Percentiles rank a stretch among this genome's conserved stretches.
These are phyloP conservation scores for Nyleta sp. DNA, from an alignment of 2,888 invertebrate genomes.

Conservation along the genomic window DNA sequence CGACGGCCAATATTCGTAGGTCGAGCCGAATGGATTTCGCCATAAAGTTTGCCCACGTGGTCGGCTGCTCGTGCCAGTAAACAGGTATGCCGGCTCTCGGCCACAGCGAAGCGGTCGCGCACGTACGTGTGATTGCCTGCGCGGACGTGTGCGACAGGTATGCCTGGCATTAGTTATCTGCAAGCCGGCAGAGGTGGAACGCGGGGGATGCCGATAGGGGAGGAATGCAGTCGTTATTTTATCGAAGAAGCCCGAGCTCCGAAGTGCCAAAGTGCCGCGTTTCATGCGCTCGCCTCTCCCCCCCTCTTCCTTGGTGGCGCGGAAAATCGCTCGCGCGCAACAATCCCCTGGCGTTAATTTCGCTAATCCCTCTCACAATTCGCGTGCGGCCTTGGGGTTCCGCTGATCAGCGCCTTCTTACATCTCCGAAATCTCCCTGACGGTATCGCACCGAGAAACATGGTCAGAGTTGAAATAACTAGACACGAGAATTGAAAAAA, in stretches of 20 bases:
- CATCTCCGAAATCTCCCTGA: too few relatives aligned
- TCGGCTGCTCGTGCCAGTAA: conserved; percentile 46
- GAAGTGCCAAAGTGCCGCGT: conserved; percentile 34
- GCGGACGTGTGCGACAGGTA: conserved; percentile 65
- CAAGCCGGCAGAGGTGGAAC: conserved; percentile 67
- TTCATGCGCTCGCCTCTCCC: not conserved
- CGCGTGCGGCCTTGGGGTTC: conserved; percentile 15
- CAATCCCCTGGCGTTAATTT: too few relatives aligned
- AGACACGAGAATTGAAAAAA: too few relatives aligned
- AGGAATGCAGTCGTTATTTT: conserved; percentile 77
- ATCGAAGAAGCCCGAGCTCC: conserved; percentile 77
- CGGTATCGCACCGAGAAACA: too few relatives aligned
- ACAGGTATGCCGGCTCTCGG: conserved; percentile 47
- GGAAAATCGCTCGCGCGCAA: conserved; percentile 42
- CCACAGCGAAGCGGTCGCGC: conserved; percentile 22
- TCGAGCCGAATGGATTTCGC: conserved; percentile 28
- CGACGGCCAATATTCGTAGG: conserved; percentile 2
- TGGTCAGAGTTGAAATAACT: too few relatives aligned
- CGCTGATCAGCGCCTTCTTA: conserved; percentile 21
- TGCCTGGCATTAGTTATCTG: conserved; percentile 75
- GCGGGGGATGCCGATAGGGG: conserved; percentile 72
- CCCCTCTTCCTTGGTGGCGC: not conserved
- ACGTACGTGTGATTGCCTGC: conserved; percentile 55
- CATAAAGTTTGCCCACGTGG: conserved; percentile 71
- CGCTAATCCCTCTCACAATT: conserved; percentile 44